A percentile compares a stretch with the other conserved stretches of the same genome.
Evolutionary conservation across 2,113 vertebrate species (phyloP).

Genomic region (Leptobrachium leishanense): DNA sequence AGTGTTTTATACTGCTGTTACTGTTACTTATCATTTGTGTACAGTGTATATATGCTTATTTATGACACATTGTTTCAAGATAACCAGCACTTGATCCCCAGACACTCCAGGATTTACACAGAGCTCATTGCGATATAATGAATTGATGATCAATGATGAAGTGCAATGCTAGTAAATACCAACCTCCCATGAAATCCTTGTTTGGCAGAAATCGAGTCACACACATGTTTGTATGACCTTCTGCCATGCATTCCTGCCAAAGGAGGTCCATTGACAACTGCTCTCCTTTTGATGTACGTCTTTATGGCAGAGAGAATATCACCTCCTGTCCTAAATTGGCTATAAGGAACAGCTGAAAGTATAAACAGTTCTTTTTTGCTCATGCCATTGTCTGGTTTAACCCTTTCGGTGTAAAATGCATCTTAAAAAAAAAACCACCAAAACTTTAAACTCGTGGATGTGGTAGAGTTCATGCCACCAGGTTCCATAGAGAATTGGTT

Average conservation of each 20-base stretch:
- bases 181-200: slow-evolving; percentile 23
- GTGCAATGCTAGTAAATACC: background rate
- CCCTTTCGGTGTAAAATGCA: background rate
- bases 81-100: too few relatives aligned
- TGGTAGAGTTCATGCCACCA: too few relatives aligned
- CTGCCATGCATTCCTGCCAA: slow-evolving; percentile 42
- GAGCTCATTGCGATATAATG: slow-evolving; percentile 13
- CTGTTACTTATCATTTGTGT: too few relatives aligned
- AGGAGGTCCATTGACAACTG: slow-evolving; percentile 45
- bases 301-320: slow-evolving; percentile 49
- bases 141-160: slow-evolving; percentile 17
- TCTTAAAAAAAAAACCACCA: too few relatives aligned
- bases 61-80: too few relatives aligned
- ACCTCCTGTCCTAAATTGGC: slow-evolving; percentile 50
- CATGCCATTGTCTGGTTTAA: background rate
- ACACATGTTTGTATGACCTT: slow-evolving; percentile 47
- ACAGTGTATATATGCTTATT: too few relatives aligned
- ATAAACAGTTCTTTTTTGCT: slow-evolving; percentile 38
- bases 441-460: too few relatives aligned
- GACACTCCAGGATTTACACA: background rate
- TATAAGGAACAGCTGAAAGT: slow-evolving; percentile 49
- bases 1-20: too few relatives aligned
- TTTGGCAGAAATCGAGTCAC: slow-evolving; percentile 19
- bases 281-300: slow-evolving; percentile 42
- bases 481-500: too few relatives aligned